Evolutionary conservation across 2,797 vertebrate species (phyloP), one percentile per base, ranked within the genome.

Genomic region (Dendrocincla fuliginosa): DNA sequence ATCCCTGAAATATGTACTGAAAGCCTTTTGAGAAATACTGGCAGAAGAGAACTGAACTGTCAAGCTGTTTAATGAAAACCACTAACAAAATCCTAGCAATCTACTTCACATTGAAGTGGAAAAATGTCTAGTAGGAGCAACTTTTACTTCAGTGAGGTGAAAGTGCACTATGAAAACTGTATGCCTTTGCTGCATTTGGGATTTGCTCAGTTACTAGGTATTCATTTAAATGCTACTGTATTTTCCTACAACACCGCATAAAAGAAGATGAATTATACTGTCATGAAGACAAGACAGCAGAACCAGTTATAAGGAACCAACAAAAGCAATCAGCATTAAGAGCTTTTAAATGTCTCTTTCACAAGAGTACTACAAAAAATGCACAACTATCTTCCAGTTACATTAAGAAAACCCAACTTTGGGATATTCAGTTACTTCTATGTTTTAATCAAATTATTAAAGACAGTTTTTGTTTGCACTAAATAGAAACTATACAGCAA

Each of bases 51-150:
- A 91, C 91, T 76, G 96, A 96, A 97, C 91, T 94, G 82, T 93
- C 90, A 42, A 94, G 94, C 93, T 95, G 92, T 96, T 84, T 84
- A 94, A 96, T 96, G 84, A 97, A 97, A 98, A 98, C 97, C 97
- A 98, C 97, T 98, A 98, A 97, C 77, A 93, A 97, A 97, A 96
- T 64, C 60, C 92, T 97, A 97, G 95, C 88, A 70, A 94, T 97
- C 98, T 98, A 84, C 98, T 98, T 98, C 98, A 98, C 98, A 98
- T 98, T 98, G 98, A 98, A 98, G 98, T 98, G 97, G 98, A 97
- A 97, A 96, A 96, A 94, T 96, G 77, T 96, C 89, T 96, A 89
- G 90, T 94, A 96, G 96, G 97, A 98, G 97, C 97, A 96, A 91
- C 97, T 97, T 97, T 97, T 97, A 90, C 97, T 98, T 98, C 96